phyloP scores from a whole-genome alignment of 1,140 invertebrate genomes.

The Platyscapa corneri region DNA sequence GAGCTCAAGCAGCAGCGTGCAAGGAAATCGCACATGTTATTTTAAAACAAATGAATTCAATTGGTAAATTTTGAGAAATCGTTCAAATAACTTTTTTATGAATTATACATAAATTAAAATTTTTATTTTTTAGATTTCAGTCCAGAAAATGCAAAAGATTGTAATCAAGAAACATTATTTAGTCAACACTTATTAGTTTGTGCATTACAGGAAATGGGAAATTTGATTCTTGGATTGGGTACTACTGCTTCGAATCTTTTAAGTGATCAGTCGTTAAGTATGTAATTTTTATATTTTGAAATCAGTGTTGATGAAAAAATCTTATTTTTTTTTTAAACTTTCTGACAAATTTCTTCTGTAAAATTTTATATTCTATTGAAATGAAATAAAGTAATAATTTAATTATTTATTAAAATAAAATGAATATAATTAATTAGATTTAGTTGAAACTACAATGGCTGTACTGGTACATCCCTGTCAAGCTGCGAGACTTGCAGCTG shows the following conservation, averaged over 20 bases:
- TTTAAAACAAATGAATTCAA: constrained; percentile 95
- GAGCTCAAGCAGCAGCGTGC: constrained; percentile 95
- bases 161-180: constrained; percentile 91
- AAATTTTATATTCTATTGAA: neutral
- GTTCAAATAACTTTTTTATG: neutral
- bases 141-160: constrained; percentile 92
- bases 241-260: constrained; percentile 93
- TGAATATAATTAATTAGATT: constrained; percentile 62
- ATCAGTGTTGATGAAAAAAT: neutral
- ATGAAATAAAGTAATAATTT: neutral
- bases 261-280: constrained; percentile 88
- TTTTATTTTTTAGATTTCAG: constrained; percentile 80
- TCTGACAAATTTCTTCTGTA: neutral
- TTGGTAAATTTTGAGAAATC: constrained; percentile 73
- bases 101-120: neutral
- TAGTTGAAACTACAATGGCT: constrained; percentile 78
- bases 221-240: constrained; percentile 88
- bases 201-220: constrained; percentile 93
- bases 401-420: constrained; percentile 36
- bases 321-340: neutral
- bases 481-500: constrained; percentile 92
- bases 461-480: constrained; percentile 95
- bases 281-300: constrained; percentile 54
- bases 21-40: constrained; percentile 95
- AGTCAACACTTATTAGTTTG: constrained; percentile 96